A percentile compares a stretch with the other conserved stretches of the same genome.
Evolutionary conservation across 2,888 invertebrate species (phyloP).

Genomic region (Pristionchus japonicus): DNA sequence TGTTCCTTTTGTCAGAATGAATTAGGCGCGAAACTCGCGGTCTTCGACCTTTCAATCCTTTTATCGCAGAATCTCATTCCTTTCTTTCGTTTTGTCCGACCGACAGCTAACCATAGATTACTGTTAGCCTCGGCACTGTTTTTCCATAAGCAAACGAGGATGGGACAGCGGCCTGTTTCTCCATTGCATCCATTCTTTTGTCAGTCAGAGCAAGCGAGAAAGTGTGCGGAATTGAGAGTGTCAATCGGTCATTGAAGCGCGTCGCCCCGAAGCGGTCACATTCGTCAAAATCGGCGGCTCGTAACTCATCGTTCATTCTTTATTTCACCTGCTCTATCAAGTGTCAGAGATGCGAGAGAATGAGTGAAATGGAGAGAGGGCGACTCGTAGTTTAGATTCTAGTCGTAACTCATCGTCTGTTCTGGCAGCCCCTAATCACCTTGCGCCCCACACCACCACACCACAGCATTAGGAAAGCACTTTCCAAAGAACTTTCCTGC

Average conservation of each 20-base stretch:
- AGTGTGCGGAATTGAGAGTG: not conserved
- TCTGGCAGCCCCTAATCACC: too few species aligned
- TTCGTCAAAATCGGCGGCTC: conserved; percentile 17
- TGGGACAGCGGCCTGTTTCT: not conserved
- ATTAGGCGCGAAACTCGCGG: not conserved
- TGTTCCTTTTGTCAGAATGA: not conserved
- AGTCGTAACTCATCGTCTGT: too few species aligned
- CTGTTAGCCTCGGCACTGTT: not conserved
- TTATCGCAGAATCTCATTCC: not conserved
- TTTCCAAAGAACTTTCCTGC: not conserved
- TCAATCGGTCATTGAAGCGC: too few species aligned
- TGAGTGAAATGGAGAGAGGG: too few species aligned
- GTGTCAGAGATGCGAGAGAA: too few species aligned
- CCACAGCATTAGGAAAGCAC: too few species aligned
- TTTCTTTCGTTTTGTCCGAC: not conserved
- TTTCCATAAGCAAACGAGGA: not conserved
- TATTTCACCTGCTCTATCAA: too few species aligned
- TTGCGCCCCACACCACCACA: too few species aligned
- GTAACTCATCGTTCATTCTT: not conserved
- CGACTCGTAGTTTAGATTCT: too few species aligned
- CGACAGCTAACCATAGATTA: not conserved
- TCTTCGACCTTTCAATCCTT: not conserved
- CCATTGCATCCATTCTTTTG: not conserved
- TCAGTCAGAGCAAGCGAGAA: not conserved
- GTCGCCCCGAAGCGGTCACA: not conserved